Evolutionary conservation across 2,113 vertebrate species (phyloP).

Genomic region (Phalacrocorax aristotelis): DNA sequence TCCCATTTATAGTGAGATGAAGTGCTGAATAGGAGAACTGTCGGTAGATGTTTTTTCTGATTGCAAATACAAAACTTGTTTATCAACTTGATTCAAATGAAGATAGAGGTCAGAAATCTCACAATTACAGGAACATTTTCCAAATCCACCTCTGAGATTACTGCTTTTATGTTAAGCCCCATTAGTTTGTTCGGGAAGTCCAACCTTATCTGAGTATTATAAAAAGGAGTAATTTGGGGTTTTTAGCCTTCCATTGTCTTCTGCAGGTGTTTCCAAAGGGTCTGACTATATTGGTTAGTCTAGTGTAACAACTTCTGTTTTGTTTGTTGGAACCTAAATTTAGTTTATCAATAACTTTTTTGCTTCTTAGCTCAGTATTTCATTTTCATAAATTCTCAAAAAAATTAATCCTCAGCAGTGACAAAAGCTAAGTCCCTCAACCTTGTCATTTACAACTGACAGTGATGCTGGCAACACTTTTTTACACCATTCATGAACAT

Average conservation of each 20-base stretch:
- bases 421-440: background rate
- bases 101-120: background rate
- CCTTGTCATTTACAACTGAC: background rate
- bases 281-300: background rate
- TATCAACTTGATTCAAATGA: background rate
- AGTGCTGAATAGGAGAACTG: background rate
- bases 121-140: background rate
- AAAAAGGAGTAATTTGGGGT: background rate
- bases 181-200: background rate
- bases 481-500: background rate
- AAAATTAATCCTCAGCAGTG: background rate
- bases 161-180: background rate
- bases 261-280: background rate
- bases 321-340: background rate
- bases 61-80: background rate
- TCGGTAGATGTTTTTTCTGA: background rate
- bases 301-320: background rate
- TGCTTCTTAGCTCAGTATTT: background rate
- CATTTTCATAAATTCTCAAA: background rate
- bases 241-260: background rate
- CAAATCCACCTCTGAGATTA: background rate
- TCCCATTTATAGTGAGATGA: background rate
- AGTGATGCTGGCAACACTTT: background rate
- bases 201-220: background rate
- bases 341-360: background rate